phyloP scores from a whole-genome alignment of 2,113 vertebrate genomes.

The Psammodynastes pulverulentus region DNA sequence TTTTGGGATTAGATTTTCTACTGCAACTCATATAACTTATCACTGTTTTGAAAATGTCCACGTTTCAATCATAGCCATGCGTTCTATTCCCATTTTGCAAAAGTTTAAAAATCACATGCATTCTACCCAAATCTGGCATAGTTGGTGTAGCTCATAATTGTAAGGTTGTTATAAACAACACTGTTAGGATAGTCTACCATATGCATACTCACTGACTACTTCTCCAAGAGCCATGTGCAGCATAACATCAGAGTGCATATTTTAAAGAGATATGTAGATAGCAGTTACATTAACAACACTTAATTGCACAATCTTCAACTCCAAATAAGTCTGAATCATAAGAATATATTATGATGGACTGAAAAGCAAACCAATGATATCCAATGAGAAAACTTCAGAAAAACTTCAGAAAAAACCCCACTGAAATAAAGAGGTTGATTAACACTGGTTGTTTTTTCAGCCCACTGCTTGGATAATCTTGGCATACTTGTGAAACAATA shows the following conservation, averaged over 20 bases:
- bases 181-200: background rate
- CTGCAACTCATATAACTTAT: background rate
- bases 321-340: background rate
- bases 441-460: constrained; percentile 50
- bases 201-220: background rate
- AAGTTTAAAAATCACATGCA: background rate
- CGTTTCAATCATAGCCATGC: background rate
- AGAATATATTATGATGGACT: constrained; percentile 11
- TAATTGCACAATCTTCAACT: background rate
- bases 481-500: background rate
- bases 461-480: background rate
- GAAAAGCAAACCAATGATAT: constrained; percentile 13
- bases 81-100: background rate
- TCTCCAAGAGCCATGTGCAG: background rate
- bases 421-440: constrained; percentile 25
- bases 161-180: background rate
- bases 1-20: constrained; percentile 15
- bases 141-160: background rate
- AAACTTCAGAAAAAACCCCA: background rate
- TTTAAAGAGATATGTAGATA: background rate
- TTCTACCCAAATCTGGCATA: background rate
- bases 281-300: background rate
- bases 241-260: background rate
- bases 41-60: constrained; percentile 9
- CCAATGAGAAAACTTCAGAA: background rate